Evolutionary conservation across 2,113 vertebrate species (phyloP).

Genomic region (Sitta europaea): DNA sequence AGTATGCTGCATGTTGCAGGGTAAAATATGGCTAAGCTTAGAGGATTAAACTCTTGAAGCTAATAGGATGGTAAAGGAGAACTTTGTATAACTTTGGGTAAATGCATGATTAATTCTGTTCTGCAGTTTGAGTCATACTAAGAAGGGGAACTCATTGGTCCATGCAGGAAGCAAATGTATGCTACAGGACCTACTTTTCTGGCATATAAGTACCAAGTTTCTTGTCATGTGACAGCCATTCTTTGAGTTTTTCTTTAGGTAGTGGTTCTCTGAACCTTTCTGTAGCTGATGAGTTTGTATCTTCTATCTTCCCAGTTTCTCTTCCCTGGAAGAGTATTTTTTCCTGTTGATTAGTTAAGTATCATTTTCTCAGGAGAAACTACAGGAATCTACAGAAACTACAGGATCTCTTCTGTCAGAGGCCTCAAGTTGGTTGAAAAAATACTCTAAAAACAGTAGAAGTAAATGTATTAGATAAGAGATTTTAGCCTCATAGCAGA

Average conservation of each 20-base stretch:
- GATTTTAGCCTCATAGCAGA: background rate
- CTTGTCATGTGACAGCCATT: background rate
- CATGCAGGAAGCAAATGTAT: background rate
- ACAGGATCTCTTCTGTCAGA: background rate
- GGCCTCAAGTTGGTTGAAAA: background rate
- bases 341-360: background rate
- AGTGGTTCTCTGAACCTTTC: background rate
- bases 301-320: background rate
- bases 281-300: background rate
- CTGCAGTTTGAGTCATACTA: background rate
- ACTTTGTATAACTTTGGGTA: background rate
- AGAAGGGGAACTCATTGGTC: background rate
- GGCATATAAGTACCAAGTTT: background rate
- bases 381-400: background rate
- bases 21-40: background rate
- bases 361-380: background rate
- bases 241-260: background rate
- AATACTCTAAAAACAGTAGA: background rate
- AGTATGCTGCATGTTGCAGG: background rate
- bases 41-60: background rate
- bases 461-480: background rate
- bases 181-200: background rate
- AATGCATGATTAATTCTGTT: accelerated
- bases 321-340: background rate
- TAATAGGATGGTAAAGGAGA: background rate